Percentiles rank a stretch among this genome's conserved stretches.
phyloP scores from a whole-genome alignment of 2,888 invertebrate genomes.

The Meandrusa payeni region DNA sequence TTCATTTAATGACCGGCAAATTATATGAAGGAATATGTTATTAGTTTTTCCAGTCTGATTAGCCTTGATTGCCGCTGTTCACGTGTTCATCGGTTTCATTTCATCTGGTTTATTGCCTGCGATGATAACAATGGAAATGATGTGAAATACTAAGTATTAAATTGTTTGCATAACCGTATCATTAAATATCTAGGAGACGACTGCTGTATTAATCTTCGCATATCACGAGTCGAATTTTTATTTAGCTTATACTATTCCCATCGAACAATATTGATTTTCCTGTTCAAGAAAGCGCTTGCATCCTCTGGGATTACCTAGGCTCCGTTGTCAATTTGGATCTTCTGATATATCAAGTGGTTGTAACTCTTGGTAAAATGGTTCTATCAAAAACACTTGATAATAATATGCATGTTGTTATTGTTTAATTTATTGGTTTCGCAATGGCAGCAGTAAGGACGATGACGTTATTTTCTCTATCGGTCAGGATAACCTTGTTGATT shows the following conservation, averaged over 20 bases:
- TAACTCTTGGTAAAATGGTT: no score
- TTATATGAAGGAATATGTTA: slow-evolving; percentile 53
- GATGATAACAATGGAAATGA: no score
- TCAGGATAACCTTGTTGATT: slow-evolving; percentile 32
- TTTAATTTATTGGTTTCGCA: slow-evolving; percentile 15
- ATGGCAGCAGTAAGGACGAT: slow-evolving; percentile 11
- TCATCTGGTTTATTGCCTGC: no score
- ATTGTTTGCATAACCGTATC: no score
- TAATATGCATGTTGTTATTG: slow-evolving; percentile 5
- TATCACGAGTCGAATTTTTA: no score
- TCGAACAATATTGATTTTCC: neutral
- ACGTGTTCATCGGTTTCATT: no score
- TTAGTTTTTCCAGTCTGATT: slow-evolving; percentile 62
- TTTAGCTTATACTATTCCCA: no score
- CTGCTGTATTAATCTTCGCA: no score
- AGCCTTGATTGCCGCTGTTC: slow-evolving; percentile 40
- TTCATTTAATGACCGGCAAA: slow-evolving; percentile 62
- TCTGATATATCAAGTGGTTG: neutral
- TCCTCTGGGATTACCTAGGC: slow-evolving; percentile 2
- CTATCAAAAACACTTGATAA: neutral
- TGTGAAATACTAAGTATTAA: no score
- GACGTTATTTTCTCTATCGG: slow-evolving; percentile 4
- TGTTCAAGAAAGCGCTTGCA: neutral
- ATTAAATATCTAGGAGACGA: no score
- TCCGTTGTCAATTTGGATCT: neutral